phyloP scores from a whole-genome alignment of 2,797 vertebrate species.

The Semotilus atromaculatus region DNA sequence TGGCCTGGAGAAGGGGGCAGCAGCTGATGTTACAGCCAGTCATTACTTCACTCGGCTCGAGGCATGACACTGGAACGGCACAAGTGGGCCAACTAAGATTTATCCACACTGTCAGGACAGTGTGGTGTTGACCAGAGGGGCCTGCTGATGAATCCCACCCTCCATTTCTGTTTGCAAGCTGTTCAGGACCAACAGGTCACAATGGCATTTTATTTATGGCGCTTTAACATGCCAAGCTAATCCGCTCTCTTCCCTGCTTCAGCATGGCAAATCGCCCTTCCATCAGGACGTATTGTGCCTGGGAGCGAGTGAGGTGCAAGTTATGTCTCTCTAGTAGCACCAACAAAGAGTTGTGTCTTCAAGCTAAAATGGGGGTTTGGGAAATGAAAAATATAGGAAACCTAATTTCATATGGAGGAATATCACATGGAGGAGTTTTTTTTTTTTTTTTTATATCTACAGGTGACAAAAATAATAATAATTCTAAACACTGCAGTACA shows the following conservation, averaged over 20 bases:
- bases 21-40: conserved; percentile 53
- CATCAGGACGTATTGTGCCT: conserved; percentile 53
- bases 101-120: conserved; percentile 54
- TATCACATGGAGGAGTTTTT: conserved; percentile 21
- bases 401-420: conserved; percentile 33
- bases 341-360: conserved; percentile 41
- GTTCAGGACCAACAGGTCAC: conserved; percentile 55
- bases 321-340: conserved; percentile 43
- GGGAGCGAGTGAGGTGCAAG: conserved; percentile 36
- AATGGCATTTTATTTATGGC: conserved; percentile 64
- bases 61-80: conserved; percentile 53
- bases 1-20: conserved; percentile 53
- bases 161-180: conserved; percentile 59
- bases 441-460: not conserved
- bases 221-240: conserved; percentile 53
- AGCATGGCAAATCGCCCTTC: conserved; percentile 40
- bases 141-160: conserved; percentile 60
- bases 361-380: conserved; percentile 42
- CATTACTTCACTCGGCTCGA: conserved; percentile 55
- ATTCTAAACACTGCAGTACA: not conserved
- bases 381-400: conserved; percentile 29
- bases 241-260: conserved; percentile 45
- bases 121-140: conserved; percentile 58
- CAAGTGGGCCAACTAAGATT: conserved; percentile 59
- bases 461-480: not conserved